phyloP scores from a whole-genome alignment of 1,140 invertebrate species.

The Phenacoccus solenopsis region DNA sequence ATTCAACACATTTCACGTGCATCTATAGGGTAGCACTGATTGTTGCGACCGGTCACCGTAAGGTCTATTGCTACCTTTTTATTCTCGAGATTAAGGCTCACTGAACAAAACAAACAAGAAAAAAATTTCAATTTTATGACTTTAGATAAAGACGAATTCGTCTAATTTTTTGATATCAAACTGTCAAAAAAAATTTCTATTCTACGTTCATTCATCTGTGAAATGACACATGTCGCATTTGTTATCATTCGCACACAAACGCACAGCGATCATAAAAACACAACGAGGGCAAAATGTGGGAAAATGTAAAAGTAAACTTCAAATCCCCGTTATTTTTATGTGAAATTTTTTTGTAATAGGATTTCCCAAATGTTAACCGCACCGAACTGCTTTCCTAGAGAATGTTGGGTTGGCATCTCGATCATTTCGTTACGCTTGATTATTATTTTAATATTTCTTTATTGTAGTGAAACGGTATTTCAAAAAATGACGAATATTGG shows the following conservation, averaged over 20 bases:
- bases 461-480: background rate
- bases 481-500: background rate
- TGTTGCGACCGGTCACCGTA: too few relatives aligned
- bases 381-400: conserved; percentile 13
- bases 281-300: conserved; percentile 12
- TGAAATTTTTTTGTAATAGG: conserved; percentile 14
- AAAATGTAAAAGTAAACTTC: conserved; percentile 16
- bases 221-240: conserved; percentile 1
- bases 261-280: background rate
- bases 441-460: conserved; percentile 6
- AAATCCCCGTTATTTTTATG: conserved; percentile 16
- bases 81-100: too few relatives aligned
- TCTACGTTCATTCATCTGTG: background rate
- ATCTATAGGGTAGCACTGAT: too few relatives aligned
- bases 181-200: too few relatives aligned
- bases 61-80: too few relatives aligned
- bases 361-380: conserved; percentile 14
- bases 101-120: too few relatives aligned
- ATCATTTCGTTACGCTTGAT: conserved; percentile 16
- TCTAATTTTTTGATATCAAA: too few relatives aligned
- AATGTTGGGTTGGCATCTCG: conserved; percentile 14
- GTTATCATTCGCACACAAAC: background rate
- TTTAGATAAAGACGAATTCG: too few relatives aligned
- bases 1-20: too few relatives aligned
- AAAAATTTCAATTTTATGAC: too few relatives aligned